Conservation (phyloP, 2,797 vertebrate genomes). For the Phoeniculus purpureus region DNA sequence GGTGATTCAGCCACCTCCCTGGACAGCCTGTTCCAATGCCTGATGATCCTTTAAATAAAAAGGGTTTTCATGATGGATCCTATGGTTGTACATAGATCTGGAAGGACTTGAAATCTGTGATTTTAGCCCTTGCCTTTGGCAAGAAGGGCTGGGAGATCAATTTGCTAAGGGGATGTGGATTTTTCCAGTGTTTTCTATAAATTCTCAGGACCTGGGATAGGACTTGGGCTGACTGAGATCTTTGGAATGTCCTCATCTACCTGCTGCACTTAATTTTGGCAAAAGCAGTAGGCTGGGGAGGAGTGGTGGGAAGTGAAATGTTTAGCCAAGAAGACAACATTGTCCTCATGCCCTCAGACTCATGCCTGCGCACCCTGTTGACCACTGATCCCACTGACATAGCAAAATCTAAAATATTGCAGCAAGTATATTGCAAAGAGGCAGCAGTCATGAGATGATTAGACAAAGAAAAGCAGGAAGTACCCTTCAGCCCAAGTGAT, state of each 20-base stretch:
- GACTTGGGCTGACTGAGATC: background rate
- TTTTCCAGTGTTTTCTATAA: background rate
- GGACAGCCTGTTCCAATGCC: too few species aligned
- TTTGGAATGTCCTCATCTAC: background rate
- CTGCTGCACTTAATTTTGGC: background rate
- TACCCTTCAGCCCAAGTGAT: slow-evolving; percentile 6
- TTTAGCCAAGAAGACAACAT: background rate
- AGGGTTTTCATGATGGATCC: fast-evolving
- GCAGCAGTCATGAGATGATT: slow-evolving; percentile 18
- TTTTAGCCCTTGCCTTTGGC: background rate
- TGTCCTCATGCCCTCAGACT: background rate
- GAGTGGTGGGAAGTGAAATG: background rate
- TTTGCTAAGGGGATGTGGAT: background rate
- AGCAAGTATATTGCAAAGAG: background rate
- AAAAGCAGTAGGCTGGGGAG: background rate
- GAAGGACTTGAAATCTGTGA: background rate
- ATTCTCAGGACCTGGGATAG: background rate
- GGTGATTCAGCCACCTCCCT: too few species aligned
- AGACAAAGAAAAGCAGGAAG: slow-evolving; percentile 19
- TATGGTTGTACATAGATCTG: background rate
- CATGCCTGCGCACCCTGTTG: fast-evolving
- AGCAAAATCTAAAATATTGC: background rate
- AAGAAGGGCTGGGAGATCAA: fast-evolving
- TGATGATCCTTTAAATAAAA: too few species aligned
- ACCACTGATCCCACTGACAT: fast-evolving